phyloP scores from a whole-genome alignment of 1,140 invertebrate species.

The Chrysopa pallens region DNA sequence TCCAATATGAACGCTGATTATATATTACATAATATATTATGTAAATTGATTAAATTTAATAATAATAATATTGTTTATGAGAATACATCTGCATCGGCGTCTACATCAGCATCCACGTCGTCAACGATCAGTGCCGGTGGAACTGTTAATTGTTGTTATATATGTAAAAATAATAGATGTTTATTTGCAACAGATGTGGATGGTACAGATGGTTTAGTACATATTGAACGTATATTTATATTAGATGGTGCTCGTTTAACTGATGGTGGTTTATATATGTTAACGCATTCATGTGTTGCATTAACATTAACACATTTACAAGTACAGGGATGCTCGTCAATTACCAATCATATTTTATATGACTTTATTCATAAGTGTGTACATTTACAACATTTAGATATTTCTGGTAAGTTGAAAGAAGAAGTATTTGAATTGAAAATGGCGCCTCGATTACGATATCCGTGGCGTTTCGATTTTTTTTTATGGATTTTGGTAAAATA shows the following conservation, averaged over 20 bases:
- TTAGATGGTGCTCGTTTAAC: constrained; percentile 56
- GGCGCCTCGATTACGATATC: too few relatives aligned
- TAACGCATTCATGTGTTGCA: constrained; percentile 53
- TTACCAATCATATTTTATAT: constrained; percentile 47
- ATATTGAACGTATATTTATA: constrained; percentile 43
- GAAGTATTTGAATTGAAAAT: too few relatives aligned
- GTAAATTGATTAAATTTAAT: too few relatives aligned
- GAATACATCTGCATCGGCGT: constrained; percentile 30
- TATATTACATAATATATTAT: too few relatives aligned
- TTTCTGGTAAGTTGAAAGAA: constrained; percentile 41
- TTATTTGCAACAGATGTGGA: constrained; percentile 41
- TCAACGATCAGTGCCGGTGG: constrained; percentile 59
- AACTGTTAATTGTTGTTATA: constrained; percentile 43
- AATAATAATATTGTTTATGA: constrained; percentile 23
- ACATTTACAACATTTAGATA: constrained; percentile 53
- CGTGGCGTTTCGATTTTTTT: too few relatives aligned
- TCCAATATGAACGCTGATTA: too few relatives aligned
- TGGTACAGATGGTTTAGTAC: constrained; percentile 21
- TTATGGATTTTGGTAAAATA: too few relatives aligned
- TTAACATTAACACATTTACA: constrained; percentile 50
- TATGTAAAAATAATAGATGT: constrained; percentile 42
- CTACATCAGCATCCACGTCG: constrained; percentile 49
- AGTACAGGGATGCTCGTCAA: constrained; percentile 42
- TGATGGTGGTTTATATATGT: constrained; percentile 47
- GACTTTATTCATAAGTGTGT: constrained; percentile 44